Conservation (phyloP, 1,140 invertebrate species). For the Alviniconcha marisindica region DNA sequence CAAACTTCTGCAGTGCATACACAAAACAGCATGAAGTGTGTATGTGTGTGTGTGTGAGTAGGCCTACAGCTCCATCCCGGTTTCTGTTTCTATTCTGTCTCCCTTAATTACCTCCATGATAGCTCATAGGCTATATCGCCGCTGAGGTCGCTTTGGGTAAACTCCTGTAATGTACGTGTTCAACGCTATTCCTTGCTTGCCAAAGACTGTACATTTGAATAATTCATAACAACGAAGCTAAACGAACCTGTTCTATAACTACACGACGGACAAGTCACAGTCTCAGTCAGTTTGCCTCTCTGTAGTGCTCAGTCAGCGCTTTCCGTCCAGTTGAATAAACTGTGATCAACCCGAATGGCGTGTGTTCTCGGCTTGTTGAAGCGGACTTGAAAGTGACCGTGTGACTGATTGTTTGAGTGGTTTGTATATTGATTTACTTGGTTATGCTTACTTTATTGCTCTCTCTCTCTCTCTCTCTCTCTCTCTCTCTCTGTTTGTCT, state of each 20-base stretch:
- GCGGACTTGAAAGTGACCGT: neutral
- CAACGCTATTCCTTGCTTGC: neutral
- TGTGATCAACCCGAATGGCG: slow-evolving; percentile 8
- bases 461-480: no score
- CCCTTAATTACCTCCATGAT: no score
- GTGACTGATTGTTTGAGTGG: neutral
- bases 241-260: neutral
- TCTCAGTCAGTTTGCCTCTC: slow-evolving; percentile 13
- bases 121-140: no score
- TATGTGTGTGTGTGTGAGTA: neutral
- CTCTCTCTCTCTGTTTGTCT: no score
- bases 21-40: neutral
- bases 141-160: slow-evolving; percentile 1
- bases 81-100: neutral
- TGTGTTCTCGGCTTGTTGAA: neutral
- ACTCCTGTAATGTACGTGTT: neutral
- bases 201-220: neutral
- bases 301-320: neutral
- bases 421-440: neutral
- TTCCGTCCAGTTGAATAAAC: slow-evolving; percentile 31
- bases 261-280: neutral
- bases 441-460: neutral
- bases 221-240: neutral
- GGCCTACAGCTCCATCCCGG: neutral
- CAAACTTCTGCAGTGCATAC: neutral